Evolutionary conservation across 53 echinoderm and acorn worm species (phyloP), one percentile per base, ranked within the genome.

Genomic region (Echinometra lucunter): DNA sequence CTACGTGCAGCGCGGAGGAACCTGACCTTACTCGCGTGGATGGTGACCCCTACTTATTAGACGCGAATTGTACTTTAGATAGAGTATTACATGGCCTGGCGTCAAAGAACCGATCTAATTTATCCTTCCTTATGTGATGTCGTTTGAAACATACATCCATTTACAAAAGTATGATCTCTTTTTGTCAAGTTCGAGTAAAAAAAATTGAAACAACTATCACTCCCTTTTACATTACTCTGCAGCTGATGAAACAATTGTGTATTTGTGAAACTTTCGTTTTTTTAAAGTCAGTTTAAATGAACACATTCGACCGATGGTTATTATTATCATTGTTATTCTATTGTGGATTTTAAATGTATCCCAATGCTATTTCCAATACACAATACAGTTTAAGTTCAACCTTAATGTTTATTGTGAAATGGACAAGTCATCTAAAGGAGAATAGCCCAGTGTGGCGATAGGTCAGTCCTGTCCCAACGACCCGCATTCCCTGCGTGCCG

Each of bases 401-500:
- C 44, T 44, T 4, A 42, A 2, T 5, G n/a, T 7, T 85, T 85
- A 25, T 53, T n/a, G 49, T 85, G 85, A 85, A 47, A 85, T 23
- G 30, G 44, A 85, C 21, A 21, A 38, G 78, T 38, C 42, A 21
- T 55, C 18, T 55, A 88, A n/a, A 60, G 58, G 37, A 89, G 58
- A 89, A 53, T 38, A 58, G 60, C 16, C 25, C 37, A 9, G 85
- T 85, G 49, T 28, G n/a, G 85, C 57, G 55, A 47, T 74, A 47
- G 94, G 94, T 94, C 94, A 83, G 40, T 85, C 25, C 81, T 85
- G 66, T 94, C 85, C 85, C 12, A 37, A 37, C 94, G 94, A 83
- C 83, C 94, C 57, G 45, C 94, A 94, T 94, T 94, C 94, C 18
- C 94, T 4, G 94, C 94, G 85, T 94, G 83, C 94, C 94, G 94